Percentiles rank a stretch among this genome's conserved stretches.
These are phyloP conservation scores for Lepidochrysops patricia DNA, from an alignment of 2,888 invertebrate species.

Conservation along the genomic window DNA sequence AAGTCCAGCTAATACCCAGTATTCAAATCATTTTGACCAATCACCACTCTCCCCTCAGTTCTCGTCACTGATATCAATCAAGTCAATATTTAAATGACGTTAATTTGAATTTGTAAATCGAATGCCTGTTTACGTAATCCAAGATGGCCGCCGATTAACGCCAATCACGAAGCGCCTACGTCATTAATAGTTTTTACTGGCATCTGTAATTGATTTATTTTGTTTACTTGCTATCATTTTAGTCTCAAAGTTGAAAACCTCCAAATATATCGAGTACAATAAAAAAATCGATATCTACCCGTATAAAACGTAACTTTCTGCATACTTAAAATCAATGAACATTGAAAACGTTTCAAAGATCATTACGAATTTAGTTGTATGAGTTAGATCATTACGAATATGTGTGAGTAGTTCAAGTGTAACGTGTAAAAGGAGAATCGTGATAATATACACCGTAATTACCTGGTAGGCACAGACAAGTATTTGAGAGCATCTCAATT, in stretches of 20 bases:
- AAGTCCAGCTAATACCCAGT: background rate
- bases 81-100: background rate
- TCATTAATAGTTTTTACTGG: constrained; percentile 52
- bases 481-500: background rate
- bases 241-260: too few species aligned
- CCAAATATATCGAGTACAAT: too few species aligned
- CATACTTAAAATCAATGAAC: too few species aligned
- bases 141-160: constrained; percentile 61
- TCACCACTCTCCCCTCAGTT: constrained; percentile 5
- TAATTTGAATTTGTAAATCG: constrained; percentile 9
- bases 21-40: constrained; percentile 4
- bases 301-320: too few species aligned
- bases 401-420: too few species aligned
- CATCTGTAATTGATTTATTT: constrained; percentile 62
- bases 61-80: constrained; percentile 4
- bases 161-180: constrained; percentile 59
- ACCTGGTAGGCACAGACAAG: background rate
- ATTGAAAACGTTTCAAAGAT: too few species aligned
- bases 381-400: too few species aligned
- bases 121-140: constrained; percentile 35
- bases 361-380: too few species aligned
- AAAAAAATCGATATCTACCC: too few species aligned
- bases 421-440: too few species aligned
- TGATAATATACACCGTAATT: too few species aligned
- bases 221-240: too few species aligned